Base-by-base conservation (phyloP, 2,797 vertebrate species). In the Hippopotamyrus pictus region DNA sequence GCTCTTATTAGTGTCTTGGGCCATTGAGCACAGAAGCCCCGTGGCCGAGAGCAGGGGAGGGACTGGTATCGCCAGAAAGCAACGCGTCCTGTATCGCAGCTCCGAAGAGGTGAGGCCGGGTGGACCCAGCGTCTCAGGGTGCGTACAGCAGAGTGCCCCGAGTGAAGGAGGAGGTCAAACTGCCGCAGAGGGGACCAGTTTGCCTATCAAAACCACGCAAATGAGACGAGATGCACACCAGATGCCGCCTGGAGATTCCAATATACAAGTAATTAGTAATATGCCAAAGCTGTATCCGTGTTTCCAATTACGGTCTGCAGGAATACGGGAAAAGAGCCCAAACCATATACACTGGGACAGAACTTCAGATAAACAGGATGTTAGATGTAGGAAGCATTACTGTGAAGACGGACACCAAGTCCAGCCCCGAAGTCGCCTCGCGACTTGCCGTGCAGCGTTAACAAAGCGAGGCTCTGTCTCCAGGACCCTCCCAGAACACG, bases 231-330 rank as follows among this genome's bases (percentile, higher is more conserved):
- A 85, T 51, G 7, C 48, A 85, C 22, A 51, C 83, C 83, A 85
- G 83, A 85, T 85, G 83, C 48, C 25, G 12, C 22, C 41, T 53
- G 48, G 53, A 85, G 48, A 85, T 50, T 53, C n/a, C 44, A 46
- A 85, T 85, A 85, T 51, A 85, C 48, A 85, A 85, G 50, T 33
- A 85, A 85, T 85, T 85, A 51, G 83, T 50, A 82, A 85, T 51
- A 85, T 51, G 22, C 12, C 48, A 53, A 82, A 82, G 11, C 83
- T 46, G n/a, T 14, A 6, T 12, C 48, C 83, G 4, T 85, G 48
- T 51, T 85, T 85, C 29, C 46, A 51, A 85, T 85, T 85, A 51
- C n/a, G 8, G 9, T 29, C 48, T 22, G n/a, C 44, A 9, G 25
- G 12, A 50, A 51, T 50, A 53, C 9, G 11, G 48, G 33, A 29